Conservation (phyloP, 1,140 invertebrate species). For the Drosophila punjabiensis region DNA sequence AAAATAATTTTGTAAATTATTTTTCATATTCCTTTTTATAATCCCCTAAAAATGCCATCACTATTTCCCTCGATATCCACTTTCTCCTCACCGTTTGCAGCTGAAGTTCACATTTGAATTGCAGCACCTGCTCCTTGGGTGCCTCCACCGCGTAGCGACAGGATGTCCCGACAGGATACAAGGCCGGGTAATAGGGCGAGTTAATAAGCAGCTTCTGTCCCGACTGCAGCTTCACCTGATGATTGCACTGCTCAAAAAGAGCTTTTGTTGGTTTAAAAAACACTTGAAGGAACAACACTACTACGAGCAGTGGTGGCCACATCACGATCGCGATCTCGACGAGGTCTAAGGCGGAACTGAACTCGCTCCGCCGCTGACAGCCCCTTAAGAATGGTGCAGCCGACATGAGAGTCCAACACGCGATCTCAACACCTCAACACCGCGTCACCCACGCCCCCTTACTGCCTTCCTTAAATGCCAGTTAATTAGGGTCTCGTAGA, state of each 20-base stretch:
- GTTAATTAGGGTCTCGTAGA: conserved; percentile 71
- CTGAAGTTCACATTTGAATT: conserved; percentile 74
- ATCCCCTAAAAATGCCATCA: background rate
- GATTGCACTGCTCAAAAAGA: conserved; percentile 77
- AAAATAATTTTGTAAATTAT: background rate
- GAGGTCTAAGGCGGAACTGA: conserved; percentile 54
- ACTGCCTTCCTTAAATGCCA: conserved; percentile 54
- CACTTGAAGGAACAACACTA: background rate
- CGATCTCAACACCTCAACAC: conserved; percentile 54
- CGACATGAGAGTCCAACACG: conserved; percentile 46
- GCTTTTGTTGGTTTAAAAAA: background rate
- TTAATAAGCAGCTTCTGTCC: conserved; percentile 77
- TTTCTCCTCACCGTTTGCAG: conserved; percentile 67
- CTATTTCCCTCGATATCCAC: background rate
- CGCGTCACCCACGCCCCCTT: conserved; percentile 47
- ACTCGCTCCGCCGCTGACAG: conserved; percentile 25
- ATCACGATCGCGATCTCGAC: conserved; percentile 47
- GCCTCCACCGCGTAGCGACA: conserved; percentile 76
- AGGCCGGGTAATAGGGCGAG: conserved; percentile 78
- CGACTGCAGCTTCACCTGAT: conserved; percentile 66
- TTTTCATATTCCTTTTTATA: too few relatives aligned
- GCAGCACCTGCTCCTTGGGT: conserved; percentile 71
- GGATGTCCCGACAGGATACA: conserved; percentile 75
- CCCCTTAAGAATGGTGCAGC: conserved; percentile 63
- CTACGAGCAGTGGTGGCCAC: conserved; percentile 28